Percentiles rank a stretch among this genome's conserved stretches.
Evolutionary conservation across 2,113 vertebrate genomes (phyloP).

Genomic region (Connochaetes taurinus): DNA sequence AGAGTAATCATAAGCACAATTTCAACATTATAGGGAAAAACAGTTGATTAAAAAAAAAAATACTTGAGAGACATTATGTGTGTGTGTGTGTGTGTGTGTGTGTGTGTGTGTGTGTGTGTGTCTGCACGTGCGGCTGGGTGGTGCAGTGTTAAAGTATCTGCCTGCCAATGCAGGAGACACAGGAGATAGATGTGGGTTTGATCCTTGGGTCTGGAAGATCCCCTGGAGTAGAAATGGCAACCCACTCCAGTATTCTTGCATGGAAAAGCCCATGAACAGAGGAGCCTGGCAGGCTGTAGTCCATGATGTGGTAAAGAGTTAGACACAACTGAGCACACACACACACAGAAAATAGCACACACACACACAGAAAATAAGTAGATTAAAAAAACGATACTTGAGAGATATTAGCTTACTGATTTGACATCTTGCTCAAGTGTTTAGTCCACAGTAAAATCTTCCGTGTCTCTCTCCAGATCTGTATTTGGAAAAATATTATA

Average conservation of each 20-base stretch:
- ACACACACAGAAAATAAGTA: neutral
- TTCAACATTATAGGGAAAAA: neutral
- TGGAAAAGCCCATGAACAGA: neutral
- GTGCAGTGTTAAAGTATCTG: neutral
- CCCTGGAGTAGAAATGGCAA: neutral
- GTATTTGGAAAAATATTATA: neutral
- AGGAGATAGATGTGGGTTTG: neutral
- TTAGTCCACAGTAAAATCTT: neutral
- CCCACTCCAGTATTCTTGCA: neutral
- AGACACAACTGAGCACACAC: neutral
- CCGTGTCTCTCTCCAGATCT: neutral
- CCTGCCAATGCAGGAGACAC: neutral
- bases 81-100: neutral
- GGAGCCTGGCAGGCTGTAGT: neutral
- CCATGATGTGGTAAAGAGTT: neutral
- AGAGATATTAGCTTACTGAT: neutral
- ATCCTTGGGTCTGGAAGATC: neutral
- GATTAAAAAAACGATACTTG: neutral
- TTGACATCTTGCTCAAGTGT: neutral
- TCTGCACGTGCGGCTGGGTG: fast-evolving
- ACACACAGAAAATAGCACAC: neutral
- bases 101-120: neutral
- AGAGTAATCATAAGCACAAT: neutral
- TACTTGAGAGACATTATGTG: neutral
- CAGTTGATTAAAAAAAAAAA: neutral